Evolutionary conservation across 23 tunicate genomes (phyloP).

Genomic region (Phallusia fumigata): DNA sequence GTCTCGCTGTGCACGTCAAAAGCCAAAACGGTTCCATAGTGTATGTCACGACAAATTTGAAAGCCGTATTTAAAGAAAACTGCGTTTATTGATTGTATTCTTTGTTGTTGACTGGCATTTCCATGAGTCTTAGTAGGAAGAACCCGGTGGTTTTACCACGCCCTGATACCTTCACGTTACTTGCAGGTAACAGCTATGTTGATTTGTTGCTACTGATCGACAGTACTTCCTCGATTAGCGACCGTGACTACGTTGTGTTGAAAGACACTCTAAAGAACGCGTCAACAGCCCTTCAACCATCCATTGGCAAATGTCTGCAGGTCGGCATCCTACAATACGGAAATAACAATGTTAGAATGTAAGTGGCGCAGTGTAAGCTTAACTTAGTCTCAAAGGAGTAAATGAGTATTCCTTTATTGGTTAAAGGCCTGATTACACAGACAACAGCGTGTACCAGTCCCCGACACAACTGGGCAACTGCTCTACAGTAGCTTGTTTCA

Average conservation of each 20-base stretch:
- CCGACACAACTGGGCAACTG: not conserved
- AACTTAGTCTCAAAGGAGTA: not conserved
- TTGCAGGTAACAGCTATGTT: not conserved
- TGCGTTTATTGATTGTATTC: too few species aligned
- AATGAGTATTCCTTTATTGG: not conserved
- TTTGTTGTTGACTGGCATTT: too few species aligned
- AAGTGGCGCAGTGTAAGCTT: not conserved
- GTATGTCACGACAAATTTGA: too few species aligned
- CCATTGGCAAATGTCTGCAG: not conserved
- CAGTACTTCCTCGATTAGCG: not conserved
- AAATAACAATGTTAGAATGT: not conserved
- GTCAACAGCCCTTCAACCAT: not conserved
- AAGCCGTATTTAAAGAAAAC: too few species aligned
- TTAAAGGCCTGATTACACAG: not conserved
- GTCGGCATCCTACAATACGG: not conserved
- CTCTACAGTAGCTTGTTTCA: not conserved
- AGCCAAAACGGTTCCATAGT: too few species aligned
- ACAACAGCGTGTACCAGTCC: not conserved
- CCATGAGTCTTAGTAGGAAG: too few species aligned
- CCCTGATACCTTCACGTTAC: too few species aligned
- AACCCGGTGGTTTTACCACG: too few species aligned
- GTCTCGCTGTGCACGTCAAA: too few species aligned
- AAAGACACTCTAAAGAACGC: not conserved
- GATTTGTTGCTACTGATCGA: not conserved
- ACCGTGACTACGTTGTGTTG: not conserved